A percentile compares a stretch with the other conserved stretches of the same genome.
These are phyloP conservation scores for Pelobates cultripes DNA, from an alignment of 2,797 vertebrate species.

Conservation along the genomic window DNA sequence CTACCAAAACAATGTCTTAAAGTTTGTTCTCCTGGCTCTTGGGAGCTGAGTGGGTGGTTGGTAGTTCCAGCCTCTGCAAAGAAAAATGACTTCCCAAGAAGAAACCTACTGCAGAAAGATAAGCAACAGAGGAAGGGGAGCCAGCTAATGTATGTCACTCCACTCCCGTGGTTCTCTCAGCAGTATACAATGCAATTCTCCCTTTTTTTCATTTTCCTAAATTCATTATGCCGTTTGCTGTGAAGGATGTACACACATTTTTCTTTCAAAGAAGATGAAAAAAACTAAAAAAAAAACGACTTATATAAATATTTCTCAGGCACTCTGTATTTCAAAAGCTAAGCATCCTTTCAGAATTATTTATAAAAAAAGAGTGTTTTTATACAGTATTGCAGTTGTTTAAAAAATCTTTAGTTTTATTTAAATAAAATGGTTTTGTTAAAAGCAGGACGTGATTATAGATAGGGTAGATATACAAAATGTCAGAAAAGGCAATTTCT, in stretches of 20 bases:
- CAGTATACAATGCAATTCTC: not conserved
- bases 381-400: constrained; percentile 40
- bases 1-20: constrained; percentile 59
- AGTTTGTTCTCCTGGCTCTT: constrained; percentile 59
- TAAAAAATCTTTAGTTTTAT: constrained; percentile 41
- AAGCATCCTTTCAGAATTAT: constrained; percentile 29
- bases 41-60: constrained; percentile 63
- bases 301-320: constrained; percentile 41
- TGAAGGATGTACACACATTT: constrained; percentile 5
- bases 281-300: not conserved
- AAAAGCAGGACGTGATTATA: constrained; percentile 46
- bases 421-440: constrained; percentile 45
- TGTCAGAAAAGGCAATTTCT: constrained; percentile 41
- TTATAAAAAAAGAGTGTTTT: constrained; percentile 27
- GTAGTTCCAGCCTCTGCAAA: constrained; percentile 57
- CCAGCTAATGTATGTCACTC: constrained; percentile 41
- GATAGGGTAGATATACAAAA: constrained; percentile 49
- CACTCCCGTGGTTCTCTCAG: not conserved
- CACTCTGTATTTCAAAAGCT: constrained; percentile 29
- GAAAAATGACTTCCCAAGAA: constrained; percentile 56
- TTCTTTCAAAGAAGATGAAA: constrained; percentile 8
- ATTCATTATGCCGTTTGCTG: constrained; percentile 13
- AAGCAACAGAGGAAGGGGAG: constrained; percentile 50
- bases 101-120: constrained; percentile 42
- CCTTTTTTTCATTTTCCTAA: not conserved